These are phyloP conservation scores for Molanna angustata DNA, from an alignment of 2,888 invertebrate species.

Conservation along the genomic window DNA sequence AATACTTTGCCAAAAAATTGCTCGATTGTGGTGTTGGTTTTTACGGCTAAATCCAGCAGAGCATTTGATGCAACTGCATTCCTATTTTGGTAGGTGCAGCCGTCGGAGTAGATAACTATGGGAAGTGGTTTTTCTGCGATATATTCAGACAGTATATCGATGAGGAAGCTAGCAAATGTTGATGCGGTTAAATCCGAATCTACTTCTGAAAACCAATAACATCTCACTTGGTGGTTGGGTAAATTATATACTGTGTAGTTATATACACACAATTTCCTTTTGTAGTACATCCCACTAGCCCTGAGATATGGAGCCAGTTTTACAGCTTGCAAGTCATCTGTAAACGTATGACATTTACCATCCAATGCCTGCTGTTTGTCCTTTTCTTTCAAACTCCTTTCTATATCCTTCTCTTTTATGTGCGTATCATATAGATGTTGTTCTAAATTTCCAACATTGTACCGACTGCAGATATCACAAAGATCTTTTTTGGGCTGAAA, in stretches of 20 bases:
- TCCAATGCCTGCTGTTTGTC: slow-evolving; percentile 5
- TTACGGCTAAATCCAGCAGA: slow-evolving; percentile 3
- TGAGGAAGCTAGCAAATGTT: slow-evolving; percentile 3
- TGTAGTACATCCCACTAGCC: slow-evolving; percentile 4
- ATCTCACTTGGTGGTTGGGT: slow-evolving; percentile 1
- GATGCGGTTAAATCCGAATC: slow-evolving; percentile 1
- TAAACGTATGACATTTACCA: slow-evolving; percentile 4
- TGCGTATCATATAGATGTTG: background rate
- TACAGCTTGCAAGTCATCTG: slow-evolving; percentile 6
- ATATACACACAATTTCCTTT: slow-evolving; percentile 3
- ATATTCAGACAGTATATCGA: slow-evolving; percentile 1
- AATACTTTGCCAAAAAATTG: no score
- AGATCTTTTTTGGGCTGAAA: no score
- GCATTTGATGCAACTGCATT: slow-evolving; percentile 1
- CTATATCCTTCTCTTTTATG: background rate
- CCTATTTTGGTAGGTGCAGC: slow-evolving; percentile 7
- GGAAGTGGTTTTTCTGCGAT: slow-evolving; percentile 4
- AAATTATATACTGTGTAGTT: slow-evolving; percentile 1
- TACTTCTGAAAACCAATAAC: slow-evolving; percentile 3
- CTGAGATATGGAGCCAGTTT: slow-evolving; percentile 5
- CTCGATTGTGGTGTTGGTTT: slow-evolving; percentile 2
- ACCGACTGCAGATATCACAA: background rate
- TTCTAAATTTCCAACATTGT: background rate
- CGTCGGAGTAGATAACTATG: background rate
- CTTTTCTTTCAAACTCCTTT: background rate